A percentile compares a stretch with the other conserved stretches of the same genome.
These are phyloP conservation scores for Hydropotes inermis DNA, from an alignment of 2,113 vertebrate species.

Conservation along the genomic window DNA sequence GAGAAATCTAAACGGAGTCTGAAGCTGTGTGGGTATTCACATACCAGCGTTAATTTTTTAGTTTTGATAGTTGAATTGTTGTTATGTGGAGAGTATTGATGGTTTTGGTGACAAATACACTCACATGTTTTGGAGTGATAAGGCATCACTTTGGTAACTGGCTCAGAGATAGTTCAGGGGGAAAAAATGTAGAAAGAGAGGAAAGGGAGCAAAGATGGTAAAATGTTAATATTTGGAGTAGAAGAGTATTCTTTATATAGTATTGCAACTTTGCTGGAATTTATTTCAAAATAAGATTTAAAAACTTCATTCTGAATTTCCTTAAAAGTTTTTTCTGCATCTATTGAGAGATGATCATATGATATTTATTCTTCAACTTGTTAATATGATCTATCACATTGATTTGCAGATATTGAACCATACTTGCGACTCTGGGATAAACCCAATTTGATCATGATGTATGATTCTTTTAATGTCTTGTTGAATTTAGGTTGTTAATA, in stretches of 20 bases:
- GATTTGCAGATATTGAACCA: not conserved
- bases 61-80: not conserved
- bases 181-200: not conserved
- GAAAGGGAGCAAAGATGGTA: not conserved
- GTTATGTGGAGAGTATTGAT: not conserved
- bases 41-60: not conserved
- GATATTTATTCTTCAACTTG: not conserved
- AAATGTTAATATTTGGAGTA: not conserved
- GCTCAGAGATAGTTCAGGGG: not conserved
- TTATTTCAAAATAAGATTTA: constrained; percentile 9
- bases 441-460: not conserved
- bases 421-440: not conserved
- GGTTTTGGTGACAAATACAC: not conserved
- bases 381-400: not conserved
- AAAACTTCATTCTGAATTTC: not conserved
- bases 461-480: not conserved
- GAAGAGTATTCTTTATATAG: not conserved
- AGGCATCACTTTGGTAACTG: not conserved
- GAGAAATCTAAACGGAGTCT: not conserved
- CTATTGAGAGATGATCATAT: not conserved
- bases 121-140: not conserved
- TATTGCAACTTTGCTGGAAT: not conserved
- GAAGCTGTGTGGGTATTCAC: not conserved
- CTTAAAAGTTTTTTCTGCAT: not conserved
- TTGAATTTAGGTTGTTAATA: not conserved